Conservation (phyloP, 2,888 invertebrate genomes). For the Taenaris catops region DNA sequence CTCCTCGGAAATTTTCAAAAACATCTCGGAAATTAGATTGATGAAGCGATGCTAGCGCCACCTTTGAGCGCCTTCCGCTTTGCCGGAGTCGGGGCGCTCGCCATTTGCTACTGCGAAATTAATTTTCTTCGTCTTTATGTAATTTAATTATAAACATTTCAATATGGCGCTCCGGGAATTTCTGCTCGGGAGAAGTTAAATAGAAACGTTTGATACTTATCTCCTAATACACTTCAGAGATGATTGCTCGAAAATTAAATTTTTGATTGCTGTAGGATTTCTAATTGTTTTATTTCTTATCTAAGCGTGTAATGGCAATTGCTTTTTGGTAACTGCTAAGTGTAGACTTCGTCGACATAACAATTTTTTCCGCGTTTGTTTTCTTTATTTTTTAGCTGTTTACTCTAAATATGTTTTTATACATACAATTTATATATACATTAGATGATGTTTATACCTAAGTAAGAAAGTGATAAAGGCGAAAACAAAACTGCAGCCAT, state of each 20-base stretch:
- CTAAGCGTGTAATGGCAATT: too few relatives aligned
- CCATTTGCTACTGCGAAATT: constrained; percentile 77
- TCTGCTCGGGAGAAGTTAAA: constrained; percentile 74
- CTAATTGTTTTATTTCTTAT: constrained; percentile 3
- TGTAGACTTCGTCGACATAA: too few relatives aligned
- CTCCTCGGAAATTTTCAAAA: constrained; percentile 73
- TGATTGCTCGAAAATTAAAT: constrained; percentile 53
- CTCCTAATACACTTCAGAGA: constrained; percentile 75
- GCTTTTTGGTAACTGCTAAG: too few relatives aligned
- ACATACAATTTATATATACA: too few relatives aligned
- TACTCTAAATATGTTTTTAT: too few relatives aligned
- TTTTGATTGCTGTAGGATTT: constrained; percentile 37
- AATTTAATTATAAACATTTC: constrained; percentile 81
- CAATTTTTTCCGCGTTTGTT: too few relatives aligned
- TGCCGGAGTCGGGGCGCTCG: constrained; percentile 46
- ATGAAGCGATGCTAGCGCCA: constrained; percentile 58
- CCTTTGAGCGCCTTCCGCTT: constrained; percentile 66
- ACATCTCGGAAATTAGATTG: constrained; percentile 77
- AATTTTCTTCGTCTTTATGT: constrained; percentile 81
- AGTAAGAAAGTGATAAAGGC: too few relatives aligned
- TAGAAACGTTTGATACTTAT: constrained; percentile 80
- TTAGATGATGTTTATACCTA: too few relatives aligned
- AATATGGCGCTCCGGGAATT: constrained; percentile 78
- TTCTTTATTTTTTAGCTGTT: too few relatives aligned
- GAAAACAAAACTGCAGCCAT: too few relatives aligned